phyloP scores from a whole-genome alignment of 2,113 vertebrate species.

The Psilopsiagon aymara region DNA sequence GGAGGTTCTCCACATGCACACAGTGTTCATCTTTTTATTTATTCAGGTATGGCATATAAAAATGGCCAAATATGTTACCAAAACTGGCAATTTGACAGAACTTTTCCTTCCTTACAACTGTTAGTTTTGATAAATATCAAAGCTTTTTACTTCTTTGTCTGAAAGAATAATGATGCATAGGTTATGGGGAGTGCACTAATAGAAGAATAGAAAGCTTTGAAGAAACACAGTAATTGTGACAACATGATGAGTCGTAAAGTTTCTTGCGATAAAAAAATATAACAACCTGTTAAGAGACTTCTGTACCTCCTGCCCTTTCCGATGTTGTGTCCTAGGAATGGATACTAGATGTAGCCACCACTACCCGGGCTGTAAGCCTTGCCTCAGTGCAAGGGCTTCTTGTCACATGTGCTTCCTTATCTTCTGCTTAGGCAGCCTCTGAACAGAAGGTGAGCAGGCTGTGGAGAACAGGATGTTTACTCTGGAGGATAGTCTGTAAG shows the following conservation, averaged over 20 bases:
- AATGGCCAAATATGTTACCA: not conserved
- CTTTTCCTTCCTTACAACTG: not conserved
- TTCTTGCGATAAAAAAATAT: not conserved
- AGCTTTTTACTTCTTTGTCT: not conserved
- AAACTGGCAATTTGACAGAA: not conserved
- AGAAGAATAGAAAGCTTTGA: not conserved
- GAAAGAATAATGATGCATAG: not conserved
- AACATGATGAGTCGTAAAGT: not conserved
- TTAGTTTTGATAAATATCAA: not conserved
- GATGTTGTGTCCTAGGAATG: not conserved
- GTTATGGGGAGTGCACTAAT: not conserved
- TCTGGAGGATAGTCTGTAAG: not conserved
- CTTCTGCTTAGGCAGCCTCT: not conserved
- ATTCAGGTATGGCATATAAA: not conserved
- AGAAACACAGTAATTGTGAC: not conserved
- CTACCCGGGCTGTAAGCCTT: not conserved
- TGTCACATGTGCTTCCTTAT: not conserved
- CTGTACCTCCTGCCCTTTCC: not conserved
- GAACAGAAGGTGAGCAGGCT: not conserved
- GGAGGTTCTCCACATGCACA: not conserved
- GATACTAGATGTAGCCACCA: not conserved
- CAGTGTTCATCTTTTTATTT: not conserved
- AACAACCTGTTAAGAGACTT: not conserved
- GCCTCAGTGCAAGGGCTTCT: not conserved
- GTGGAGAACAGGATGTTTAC: not conserved